phyloP scores from a whole-genome alignment of 2,797 vertebrate species.

The Gambelia wislizenii region DNA sequence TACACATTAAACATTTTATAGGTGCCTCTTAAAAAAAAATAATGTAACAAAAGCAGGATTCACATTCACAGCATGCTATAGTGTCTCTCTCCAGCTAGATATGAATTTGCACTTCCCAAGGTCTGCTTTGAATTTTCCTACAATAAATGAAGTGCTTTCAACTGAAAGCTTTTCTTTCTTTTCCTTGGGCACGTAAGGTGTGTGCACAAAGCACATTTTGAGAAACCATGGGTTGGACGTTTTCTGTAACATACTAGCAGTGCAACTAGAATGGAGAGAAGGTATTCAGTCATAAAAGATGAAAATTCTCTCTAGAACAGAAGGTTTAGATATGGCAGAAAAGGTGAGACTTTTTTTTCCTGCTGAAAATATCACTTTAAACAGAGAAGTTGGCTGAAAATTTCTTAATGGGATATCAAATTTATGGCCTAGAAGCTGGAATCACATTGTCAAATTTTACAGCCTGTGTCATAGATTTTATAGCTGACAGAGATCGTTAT shows the following conservation, averaged over 20 bases:
- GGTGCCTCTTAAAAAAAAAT: not conserved
- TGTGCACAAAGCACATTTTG: not conserved
- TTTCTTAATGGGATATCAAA: not conserved
- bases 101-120: not conserved
- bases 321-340: not conserved
- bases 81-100: no score
- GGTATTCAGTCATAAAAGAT: not conserved
- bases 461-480: slow-evolving; percentile 6
- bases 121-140: no score
- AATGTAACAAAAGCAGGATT: no score
- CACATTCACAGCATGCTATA: not conserved
- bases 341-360: not conserved
- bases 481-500: not conserved
- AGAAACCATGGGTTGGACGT: not conserved
- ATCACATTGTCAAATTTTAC: slow-evolving; percentile 6
- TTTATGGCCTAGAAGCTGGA: not conserved
- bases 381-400: not conserved
- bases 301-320: not conserved
- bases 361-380: not conserved
- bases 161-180: not conserved
- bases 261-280: not conserved
- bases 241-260: not conserved
- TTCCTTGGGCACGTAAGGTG: not conserved
- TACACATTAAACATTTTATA: not conserved
- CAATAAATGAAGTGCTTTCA: no score